A percentile compares a stretch with the other conserved stretches of the same genome.
Conservation (phyloP, 2,888 invertebrate genomes). For the Cryptocephalus moraei region DNA sequence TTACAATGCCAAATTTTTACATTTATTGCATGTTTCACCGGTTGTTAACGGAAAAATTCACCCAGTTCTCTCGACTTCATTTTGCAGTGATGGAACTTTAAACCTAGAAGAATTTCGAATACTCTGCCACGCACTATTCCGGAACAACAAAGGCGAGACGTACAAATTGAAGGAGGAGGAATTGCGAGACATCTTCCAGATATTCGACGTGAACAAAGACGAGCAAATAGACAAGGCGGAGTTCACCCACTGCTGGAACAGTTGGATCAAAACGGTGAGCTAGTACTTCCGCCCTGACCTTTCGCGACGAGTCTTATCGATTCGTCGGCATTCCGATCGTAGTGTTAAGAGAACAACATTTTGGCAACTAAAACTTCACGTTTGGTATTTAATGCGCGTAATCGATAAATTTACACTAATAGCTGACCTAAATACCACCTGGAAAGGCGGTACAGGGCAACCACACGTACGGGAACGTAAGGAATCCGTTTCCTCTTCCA, state of each 20-base stretch:
- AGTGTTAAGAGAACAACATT: too few species aligned
- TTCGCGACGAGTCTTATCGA: not conserved
- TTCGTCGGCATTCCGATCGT: not conserved
- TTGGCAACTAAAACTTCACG: too few species aligned
- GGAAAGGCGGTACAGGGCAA: conserved; percentile 13
- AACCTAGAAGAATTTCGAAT: conserved; percentile 65
- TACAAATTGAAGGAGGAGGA: conserved; percentile 63
- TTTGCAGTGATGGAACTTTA: conserved; percentile 56
- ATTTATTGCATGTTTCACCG: too few species aligned
- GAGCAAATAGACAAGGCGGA: conserved; percentile 69
- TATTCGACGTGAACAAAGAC: conserved; percentile 69
- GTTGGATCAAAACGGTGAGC: conserved; percentile 77
- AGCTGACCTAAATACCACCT: conserved; percentile 17
- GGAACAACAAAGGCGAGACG: conserved; percentile 71
- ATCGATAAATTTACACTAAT: conserved; percentile 11
- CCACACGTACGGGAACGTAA: not conserved
- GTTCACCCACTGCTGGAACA: conserved; percentile 77
- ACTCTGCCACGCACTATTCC: conserved; percentile 74
- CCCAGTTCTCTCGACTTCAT: not conserved
- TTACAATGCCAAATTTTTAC: too few species aligned
- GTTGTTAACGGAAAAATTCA: too few species aligned
- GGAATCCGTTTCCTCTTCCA: conserved; percentile 6
- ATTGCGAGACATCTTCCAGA: conserved; percentile 62
- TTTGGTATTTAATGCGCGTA: not conserved
- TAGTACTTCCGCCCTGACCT: not conserved